Evolutionary conservation across 2,797 vertebrate genomes (phyloP), one percentile per base, ranked within the genome.

Genomic region (Notamacropus eugenii): DNA sequence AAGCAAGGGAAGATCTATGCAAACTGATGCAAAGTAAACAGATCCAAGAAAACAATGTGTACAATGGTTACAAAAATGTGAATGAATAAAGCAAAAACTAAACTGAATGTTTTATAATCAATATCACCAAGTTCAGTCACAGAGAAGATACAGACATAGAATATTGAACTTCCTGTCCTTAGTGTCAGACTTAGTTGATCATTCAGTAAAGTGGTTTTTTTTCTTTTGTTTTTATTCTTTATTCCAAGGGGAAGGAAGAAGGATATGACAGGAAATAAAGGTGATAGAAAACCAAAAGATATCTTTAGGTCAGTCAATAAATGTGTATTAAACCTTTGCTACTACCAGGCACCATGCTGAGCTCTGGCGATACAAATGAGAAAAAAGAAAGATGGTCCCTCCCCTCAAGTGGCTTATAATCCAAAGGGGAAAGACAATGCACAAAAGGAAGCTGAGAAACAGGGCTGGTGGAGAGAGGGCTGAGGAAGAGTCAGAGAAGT

Each of bases 321-420:
- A 74, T 57, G 91, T 93, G 95, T 93, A 59, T 54, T 93, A 55
- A 31, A 55, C 54, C 24, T 59, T 34, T 95, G 91, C 93, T 92
- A 92, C 91, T 57, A 27, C 56, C 62, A 91, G 40, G 57, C 58
- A 90, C 40, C 14, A 82, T 50, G 19, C 82, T 82, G 92, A 54
- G 90, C 90, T 54, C 58, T 90, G 16, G 31, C 52, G 13, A 46
- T 40, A 54, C 14, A 54, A 29, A 55, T 90, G 27, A 93, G 58
- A 54, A 92, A 55, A 82, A 46, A 82, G 6, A 82, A 46, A 90
- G 40, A 54, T 1, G 54, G 40, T 14, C 40, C 27, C 54, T 95
- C 9, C 50, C 92, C 29, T 95, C n/a, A 55, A 31, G 29, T n/a
- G 92, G 31, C 46, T 93, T 74, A 90, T 1, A 4, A 2, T 46